A percentile compares a stretch with the other conserved stretches of the same genome.
Evolutionary conservation across 2,888 invertebrate genomes (phyloP).

Genomic region (Troides oblongomaculatus): DNA sequence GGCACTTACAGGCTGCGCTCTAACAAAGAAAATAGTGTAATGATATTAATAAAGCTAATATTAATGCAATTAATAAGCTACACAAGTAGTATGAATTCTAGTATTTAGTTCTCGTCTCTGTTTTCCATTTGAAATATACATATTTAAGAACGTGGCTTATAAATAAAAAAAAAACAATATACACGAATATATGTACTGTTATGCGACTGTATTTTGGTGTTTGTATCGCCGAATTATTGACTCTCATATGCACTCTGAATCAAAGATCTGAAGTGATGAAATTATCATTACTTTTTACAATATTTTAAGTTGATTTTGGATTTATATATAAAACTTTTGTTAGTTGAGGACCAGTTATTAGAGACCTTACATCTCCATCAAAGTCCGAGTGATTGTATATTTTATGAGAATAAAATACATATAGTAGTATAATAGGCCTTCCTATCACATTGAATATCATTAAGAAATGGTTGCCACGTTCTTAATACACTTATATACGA

Average conservation of each 20-base stretch:
- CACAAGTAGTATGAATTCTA: not conserved
- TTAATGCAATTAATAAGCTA: not conserved
- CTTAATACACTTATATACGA: not conserved
- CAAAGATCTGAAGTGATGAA: no score
- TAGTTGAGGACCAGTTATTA: not conserved
- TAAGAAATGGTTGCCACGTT: not conserved
- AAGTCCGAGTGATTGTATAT: not conserved
- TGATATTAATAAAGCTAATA: not conserved
- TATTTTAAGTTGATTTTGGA: no score
- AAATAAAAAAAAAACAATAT: not conserved
- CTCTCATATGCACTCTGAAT: no score
- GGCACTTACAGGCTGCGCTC: slow-evolving; percentile 4
- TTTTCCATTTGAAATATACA: slow-evolving; percentile 9
- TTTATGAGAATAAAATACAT: not conserved
- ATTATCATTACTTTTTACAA: no score
- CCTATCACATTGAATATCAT: not conserved
- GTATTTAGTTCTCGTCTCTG: slow-evolving; percentile 2
- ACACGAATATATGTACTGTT: not conserved
- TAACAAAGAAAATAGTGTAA: not conserved
- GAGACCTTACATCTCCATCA: not conserved
- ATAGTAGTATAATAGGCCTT: not conserved
- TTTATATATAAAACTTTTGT: no score
- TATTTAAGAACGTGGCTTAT: not conserved
- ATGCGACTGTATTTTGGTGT: no score
- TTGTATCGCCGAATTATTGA: no score